These are phyloP conservation scores for Myocastor coypus DNA, from an alignment of 2,113 vertebrate species.

Conservation along the genomic window DNA sequence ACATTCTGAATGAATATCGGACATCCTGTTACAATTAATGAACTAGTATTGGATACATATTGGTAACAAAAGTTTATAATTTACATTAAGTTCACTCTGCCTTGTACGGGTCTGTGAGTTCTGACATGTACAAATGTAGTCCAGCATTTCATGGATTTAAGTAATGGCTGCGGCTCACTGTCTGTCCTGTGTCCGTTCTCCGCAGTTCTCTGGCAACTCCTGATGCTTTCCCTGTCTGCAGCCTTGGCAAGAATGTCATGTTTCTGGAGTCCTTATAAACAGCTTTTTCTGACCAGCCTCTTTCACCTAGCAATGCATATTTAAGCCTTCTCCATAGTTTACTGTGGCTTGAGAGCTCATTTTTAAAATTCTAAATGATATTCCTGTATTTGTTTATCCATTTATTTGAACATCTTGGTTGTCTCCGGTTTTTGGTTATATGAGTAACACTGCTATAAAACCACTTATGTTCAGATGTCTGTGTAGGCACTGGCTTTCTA, in stretches of 20 bases:
- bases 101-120: not conserved
- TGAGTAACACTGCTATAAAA: not conserved
- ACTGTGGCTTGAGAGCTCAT: not conserved
- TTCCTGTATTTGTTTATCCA: not conserved
- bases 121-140: not conserved
- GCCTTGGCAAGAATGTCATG: not conserved
- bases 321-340: not conserved
- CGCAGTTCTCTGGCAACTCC: not conserved
- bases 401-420: not conserved
- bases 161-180: not conserved
- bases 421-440: not conserved
- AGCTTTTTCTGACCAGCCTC: not conserved
- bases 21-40: not conserved
- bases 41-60: not conserved
- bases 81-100: not conserved
- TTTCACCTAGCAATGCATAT: not conserved
- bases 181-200: not conserved
- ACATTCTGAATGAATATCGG: not conserved
- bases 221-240: not conserved
- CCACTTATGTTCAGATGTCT: constrained; percentile 10
- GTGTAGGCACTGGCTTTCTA: not conserved
- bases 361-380: not conserved
- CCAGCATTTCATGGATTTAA: not conserved
- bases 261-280: not conserved
- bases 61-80: not conserved